Conservation (phyloP, 1,140 invertebrate genomes). For the Zaprionus kolodkinae region DNA sequence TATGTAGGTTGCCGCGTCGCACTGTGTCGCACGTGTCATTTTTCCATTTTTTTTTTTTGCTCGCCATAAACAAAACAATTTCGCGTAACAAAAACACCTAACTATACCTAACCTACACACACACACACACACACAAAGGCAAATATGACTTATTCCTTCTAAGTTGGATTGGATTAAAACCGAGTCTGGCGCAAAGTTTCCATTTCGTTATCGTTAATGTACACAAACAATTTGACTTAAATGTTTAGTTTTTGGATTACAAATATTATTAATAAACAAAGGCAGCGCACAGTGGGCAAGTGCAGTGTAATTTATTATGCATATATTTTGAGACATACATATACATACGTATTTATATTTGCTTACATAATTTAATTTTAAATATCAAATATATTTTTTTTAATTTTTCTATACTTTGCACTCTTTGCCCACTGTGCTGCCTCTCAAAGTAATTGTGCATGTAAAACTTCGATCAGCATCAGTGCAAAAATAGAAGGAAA, state of each 20-base stretch:
- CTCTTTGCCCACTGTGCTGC: not conserved
- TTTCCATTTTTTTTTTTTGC: constrained; percentile 28
- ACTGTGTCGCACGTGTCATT: constrained; percentile 33
- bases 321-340: too few species aligned
- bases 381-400: too few species aligned
- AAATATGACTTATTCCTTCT: not conserved
- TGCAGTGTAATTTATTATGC: not conserved
- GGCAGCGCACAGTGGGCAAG: not conserved
- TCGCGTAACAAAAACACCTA: constrained; percentile 15
- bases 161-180: not conserved
- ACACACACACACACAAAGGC: not conserved
- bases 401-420: not conserved
- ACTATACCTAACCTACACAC: not conserved
- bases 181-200: constrained; percentile 11
- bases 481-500: not conserved
- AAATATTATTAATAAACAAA: constrained; percentile 3
- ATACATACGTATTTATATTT: too few species aligned
- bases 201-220: constrained; percentile 16
- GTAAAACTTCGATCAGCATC: constrained; percentile 6
- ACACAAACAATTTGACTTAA: constrained; percentile 11
- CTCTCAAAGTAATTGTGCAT: not conserved
- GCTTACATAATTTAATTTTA: too few species aligned
- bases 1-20: not conserved
- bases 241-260: not conserved
- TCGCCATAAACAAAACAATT: constrained; percentile 26